A percentile compares a stretch with the other conserved stretches of the same genome.
phyloP scores from a whole-genome alignment of 2,113 vertebrate genomes.

The Saccopteryx leptura region DNA sequence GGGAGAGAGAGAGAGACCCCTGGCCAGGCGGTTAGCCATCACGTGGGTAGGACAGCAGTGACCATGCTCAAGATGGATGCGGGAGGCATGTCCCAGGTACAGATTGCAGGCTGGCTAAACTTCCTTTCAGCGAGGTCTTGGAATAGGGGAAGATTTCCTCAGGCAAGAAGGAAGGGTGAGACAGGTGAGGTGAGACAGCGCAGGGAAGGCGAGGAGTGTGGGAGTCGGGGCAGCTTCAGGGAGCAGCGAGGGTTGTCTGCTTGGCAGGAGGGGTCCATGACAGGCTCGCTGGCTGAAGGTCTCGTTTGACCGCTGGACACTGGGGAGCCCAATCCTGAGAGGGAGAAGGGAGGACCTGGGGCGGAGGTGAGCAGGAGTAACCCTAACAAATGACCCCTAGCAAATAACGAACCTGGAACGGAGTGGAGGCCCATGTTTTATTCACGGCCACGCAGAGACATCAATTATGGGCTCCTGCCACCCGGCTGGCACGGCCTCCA shows the following conservation, averaged over 20 bases:
- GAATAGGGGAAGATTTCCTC: background rate
- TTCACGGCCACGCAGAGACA: conserved; percentile 69
- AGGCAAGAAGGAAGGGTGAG: background rate
- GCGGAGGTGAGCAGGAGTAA: background rate
- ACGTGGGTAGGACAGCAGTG: fast-evolving
- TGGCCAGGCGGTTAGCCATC: background rate
- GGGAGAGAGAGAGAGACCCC: background rate
- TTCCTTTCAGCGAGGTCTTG: background rate
- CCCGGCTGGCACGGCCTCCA: conserved; percentile 69
- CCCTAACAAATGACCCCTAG: conserved; percentile 36
- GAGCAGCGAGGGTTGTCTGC: background rate
- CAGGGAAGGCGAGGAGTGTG: background rate
- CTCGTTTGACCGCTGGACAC: background rate
- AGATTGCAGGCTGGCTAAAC: fast-evolving
- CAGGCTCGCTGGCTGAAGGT: fast-evolving
- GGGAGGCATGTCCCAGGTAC: fast-evolving
- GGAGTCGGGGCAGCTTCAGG: too few species aligned
- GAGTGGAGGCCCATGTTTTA: conserved; percentile 77
- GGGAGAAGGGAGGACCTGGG: background rate
- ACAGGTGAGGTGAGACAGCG: background rate
- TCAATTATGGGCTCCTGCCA: conserved; percentile 65
- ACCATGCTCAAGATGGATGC: fast-evolving
- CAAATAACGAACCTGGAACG: conserved; percentile 13
- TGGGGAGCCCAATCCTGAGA: background rate
- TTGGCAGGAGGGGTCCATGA: background rate